Evolutionary conservation across 2,113 vertebrate species (phyloP), one percentile per base, ranked within the genome.

Genomic region (Danionella cerebrum): DNA sequence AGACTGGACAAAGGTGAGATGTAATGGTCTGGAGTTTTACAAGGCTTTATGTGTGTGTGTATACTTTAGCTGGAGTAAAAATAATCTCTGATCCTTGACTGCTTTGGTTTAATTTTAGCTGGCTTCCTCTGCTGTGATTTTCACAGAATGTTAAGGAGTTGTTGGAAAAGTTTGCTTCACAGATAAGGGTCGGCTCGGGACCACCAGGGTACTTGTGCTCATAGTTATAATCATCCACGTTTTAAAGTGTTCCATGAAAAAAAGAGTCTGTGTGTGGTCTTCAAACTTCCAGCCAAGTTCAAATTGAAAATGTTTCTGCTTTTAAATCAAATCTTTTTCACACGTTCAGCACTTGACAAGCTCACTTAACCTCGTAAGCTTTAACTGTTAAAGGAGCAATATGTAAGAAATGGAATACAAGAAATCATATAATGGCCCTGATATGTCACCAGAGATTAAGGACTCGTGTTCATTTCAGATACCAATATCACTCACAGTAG

Each of bases 1-100:
- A n/a, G 48, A 47, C 33, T 63, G 12, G 47, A 29, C 25, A 41
- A 47, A 48, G 29, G 44, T 64, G 29, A 71, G 38, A 57, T 31
- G 25, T 44, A 27, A 11, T 16, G 13, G 45, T 31, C 19, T 21
- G 18, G 29, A 16, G 19, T 18, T 53, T 31, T 14, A 13, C 27
- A 10, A 59, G 5, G 41, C n/a, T n/a, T n/a, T n/a, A n/a, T n/a
- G n/a, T n/a, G 16, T 27, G 25, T 33, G 16, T 60, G 39, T 44
- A 45, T 44, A 29, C 25, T 16, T 45, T 22, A 6, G 8, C 57
- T 44, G 38, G 14, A 6, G 55, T 10, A 42, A 44, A 59, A 59
- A 42, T 42, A 60, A 21, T 29, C n/a, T 45, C 3, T 44, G 39
- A 44, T 44, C 24, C 42, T 27, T 27, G 55, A 14, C 22, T 3